A percentile compares a stretch with the other conserved stretches of the same genome.
phyloP scores from a whole-genome alignment of 2,797 vertebrate species.

The Karalla daura region DNA sequence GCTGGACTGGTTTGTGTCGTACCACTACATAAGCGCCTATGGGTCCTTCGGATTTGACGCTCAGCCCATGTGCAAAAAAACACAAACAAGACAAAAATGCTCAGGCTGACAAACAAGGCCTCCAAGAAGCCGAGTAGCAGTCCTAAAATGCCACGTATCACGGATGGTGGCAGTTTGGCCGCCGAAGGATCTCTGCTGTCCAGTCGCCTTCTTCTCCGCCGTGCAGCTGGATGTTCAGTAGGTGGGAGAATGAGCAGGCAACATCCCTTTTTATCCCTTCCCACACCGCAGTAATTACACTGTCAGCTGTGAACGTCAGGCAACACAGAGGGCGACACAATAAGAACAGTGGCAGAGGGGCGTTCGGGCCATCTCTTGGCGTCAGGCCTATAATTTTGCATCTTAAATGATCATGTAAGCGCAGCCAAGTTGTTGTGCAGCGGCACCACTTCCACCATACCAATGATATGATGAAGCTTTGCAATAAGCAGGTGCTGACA shows the following conservation, averaged over 20 bases:
- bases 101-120: no score
- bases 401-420: slow-evolving; percentile 86
- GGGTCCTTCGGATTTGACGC: no score
- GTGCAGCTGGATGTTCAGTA: slow-evolving; percentile 88
- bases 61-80: no score
- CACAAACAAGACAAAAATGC: no score
- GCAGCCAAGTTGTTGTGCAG: slow-evolving; percentile 76
- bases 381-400: slow-evolving; percentile 88
- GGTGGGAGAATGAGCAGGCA: slow-evolving; percentile 84
- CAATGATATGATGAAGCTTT: slow-evolving; percentile 69
- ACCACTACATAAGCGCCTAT: no score
- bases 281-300: slow-evolving; percentile 89
- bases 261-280: slow-evolving; percentile 85
- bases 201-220: slow-evolving; percentile 15
- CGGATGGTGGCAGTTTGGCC: slow-evolving; percentile 4
- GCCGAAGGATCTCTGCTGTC: slow-evolving; percentile 26
- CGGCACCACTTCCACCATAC: slow-evolving; percentile 35
- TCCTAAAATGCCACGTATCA: background rate
- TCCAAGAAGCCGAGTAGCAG: background rate
- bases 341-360: slow-evolving; percentile 84
- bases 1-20: no score
- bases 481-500: slow-evolving; percentile 71
- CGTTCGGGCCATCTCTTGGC: slow-evolving; percentile 65
- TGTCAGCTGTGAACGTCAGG: slow-evolving; percentile 84
- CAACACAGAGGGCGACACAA: slow-evolving; percentile 77